Evolutionary conservation across 2,888 invertebrate genomes (phyloP).

Genomic region (Tridacna crocea): DNA sequence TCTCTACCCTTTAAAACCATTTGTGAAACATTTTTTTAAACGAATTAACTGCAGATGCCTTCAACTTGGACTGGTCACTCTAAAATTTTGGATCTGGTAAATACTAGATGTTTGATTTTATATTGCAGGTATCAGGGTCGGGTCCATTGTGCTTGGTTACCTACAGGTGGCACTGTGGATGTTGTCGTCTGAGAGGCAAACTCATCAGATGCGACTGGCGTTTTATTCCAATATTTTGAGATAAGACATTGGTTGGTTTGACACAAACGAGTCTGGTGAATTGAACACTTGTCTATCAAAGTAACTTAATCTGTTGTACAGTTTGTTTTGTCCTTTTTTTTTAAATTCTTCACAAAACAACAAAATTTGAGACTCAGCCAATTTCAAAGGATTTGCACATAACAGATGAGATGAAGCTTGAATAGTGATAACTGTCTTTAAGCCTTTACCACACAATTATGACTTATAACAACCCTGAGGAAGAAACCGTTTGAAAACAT

Average conservation of each 20-base stretch:
- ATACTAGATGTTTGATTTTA: slow-evolving; percentile 2
- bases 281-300: slow-evolving; percentile 80
- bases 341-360: too few relatives aligned
- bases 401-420: too few relatives aligned
- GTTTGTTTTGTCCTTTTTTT: background rate
- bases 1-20: too few relatives aligned
- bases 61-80: too few relatives aligned
- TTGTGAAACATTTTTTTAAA: too few relatives aligned
- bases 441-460: background rate
- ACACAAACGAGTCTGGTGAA: slow-evolving; percentile 80
- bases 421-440: too few relatives aligned
- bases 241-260: slow-evolving; percentile 84
- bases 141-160: slow-evolving; percentile 79
- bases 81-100: too few relatives aligned
- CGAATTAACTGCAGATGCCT: too few relatives aligned
- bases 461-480: too few relatives aligned
- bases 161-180: slow-evolving; percentile 83
- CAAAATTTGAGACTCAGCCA: too few relatives aligned
- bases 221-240: slow-evolving; percentile 83
- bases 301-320: slow-evolving; percentile 64
- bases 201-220: slow-evolving; percentile 82
- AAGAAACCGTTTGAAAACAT: too few relatives aligned
- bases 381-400: too few relatives aligned
- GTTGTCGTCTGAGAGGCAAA: slow-evolving; percentile 79
- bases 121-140: slow-evolving; percentile 76